Evolutionary conservation across 2,797 vertebrate genomes (phyloP).

Genomic region (Hippopotamyrus pictus): DNA sequence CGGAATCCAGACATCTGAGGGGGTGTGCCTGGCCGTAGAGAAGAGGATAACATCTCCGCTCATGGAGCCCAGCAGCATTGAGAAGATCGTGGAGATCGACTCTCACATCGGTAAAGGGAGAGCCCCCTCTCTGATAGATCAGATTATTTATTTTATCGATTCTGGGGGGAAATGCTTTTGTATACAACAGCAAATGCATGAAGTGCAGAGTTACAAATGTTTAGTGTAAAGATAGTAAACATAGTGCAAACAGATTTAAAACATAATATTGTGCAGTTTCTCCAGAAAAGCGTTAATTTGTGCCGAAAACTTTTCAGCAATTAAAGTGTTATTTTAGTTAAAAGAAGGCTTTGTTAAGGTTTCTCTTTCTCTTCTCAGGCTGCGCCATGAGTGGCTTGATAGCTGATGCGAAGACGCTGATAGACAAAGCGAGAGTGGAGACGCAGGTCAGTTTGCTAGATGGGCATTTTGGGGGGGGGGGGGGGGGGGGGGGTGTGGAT

Average conservation of each 20-base stretch:
- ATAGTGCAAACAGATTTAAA: neutral
- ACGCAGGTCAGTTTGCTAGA: slow-evolving; percentile 74
- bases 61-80: slow-evolving; percentile 98
- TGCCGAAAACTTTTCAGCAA: neutral
- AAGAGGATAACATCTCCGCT: slow-evolving; percentile 96
- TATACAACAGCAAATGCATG: neutral
- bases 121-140: neutral
- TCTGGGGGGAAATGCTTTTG: neutral
- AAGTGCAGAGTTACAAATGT: neutral
- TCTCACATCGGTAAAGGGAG: slow-evolving; percentile 78
- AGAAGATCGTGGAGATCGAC: slow-evolving; percentile 98
- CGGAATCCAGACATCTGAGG: slow-evolving; percentile 93
- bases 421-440: slow-evolving; percentile 98
- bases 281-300: neutral
- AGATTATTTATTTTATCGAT: neutral
- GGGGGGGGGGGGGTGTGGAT: neutral
- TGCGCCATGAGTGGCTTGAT: slow-evolving; percentile 99
- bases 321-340: neutral
- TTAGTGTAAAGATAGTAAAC: neutral
- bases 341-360: neutral
- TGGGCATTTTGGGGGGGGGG: neutral
- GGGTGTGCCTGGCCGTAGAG: slow-evolving; percentile 94
- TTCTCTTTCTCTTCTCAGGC: slow-evolving; percentile 54
- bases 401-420: slow-evolving; percentile 97
- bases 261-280: neutral